phyloP scores from a whole-genome alignment of 1,140 invertebrate species.

The Lysiphlebus fabarum region DNA sequence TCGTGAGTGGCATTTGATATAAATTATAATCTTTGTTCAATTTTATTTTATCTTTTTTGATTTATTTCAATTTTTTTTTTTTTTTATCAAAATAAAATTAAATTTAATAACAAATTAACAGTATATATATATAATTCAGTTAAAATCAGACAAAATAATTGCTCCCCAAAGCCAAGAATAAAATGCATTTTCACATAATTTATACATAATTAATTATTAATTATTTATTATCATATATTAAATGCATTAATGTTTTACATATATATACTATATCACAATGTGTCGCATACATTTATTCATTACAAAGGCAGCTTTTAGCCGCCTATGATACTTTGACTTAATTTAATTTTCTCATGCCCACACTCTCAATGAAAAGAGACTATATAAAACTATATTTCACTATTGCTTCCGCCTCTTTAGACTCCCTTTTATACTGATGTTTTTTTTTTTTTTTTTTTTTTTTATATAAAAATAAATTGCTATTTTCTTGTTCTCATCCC shows the following conservation, averaged over 20 bases:
- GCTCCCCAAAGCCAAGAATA: too few species aligned
- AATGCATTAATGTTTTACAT: too few species aligned
- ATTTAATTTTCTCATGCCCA: slow-evolving; percentile 23
- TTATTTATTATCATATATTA: too few species aligned
- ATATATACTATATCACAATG: too few species aligned
- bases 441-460: too few species aligned
- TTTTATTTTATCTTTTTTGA: neutral
- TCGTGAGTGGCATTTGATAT: slow-evolving; percentile 23
- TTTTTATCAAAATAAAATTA: neutral
- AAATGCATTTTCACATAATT: too few species aligned
- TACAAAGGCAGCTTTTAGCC: slow-evolving; percentile 26
- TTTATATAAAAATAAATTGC: too few species aligned
- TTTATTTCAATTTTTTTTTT: slow-evolving; percentile 6
- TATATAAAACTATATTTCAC: too few species aligned
- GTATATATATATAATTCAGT: neutral
- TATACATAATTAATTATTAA: too few species aligned
- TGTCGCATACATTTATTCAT: neutral
- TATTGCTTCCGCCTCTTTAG: neutral
- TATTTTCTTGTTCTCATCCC: neutral
- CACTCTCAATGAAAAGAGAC: slow-evolving; percentile 1
- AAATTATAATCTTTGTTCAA: neutral
- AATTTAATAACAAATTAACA: neutral
- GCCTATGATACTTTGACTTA: slow-evolving; percentile 22
- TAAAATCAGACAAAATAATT: neutral
- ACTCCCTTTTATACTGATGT: too few species aligned